Evolutionary conservation across 2,888 invertebrate species (phyloP).

Genomic region (Folsomia candida): DNA sequence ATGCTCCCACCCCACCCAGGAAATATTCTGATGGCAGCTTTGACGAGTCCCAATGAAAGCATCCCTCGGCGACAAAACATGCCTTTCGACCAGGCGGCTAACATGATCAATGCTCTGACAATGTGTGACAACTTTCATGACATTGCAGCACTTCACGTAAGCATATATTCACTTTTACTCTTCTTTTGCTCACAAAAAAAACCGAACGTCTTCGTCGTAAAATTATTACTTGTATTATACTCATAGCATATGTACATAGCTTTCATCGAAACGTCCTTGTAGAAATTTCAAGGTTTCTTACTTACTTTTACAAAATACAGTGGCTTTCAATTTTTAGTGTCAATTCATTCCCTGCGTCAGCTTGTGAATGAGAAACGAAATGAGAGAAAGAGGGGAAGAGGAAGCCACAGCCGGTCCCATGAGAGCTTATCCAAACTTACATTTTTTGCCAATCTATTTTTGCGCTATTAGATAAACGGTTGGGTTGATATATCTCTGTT

Average conservation of each 20-base stretch:
- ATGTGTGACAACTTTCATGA: slow-evolving; percentile 97
- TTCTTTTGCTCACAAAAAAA: too few species aligned
- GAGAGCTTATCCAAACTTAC: background rate
- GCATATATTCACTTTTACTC: background rate
- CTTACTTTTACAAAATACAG: too few species aligned
- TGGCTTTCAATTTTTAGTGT: too few species aligned
- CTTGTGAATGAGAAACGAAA: background rate
- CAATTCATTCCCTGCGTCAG: background rate
- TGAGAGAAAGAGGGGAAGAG: background rate
- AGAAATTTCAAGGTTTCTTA: background rate
- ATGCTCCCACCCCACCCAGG: slow-evolving; percentile 78
- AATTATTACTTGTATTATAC: too few species aligned
- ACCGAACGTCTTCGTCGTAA: too few species aligned
- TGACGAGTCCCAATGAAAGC: slow-evolving; percentile 88
- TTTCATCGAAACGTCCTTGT: background rate
- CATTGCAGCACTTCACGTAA: slow-evolving; percentile 75
- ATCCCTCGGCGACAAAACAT: slow-evolving; percentile 68
- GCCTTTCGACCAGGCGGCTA: slow-evolving; percentile 77
- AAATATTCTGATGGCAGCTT: slow-evolving; percentile 88
- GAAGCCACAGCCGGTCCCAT: background rate
- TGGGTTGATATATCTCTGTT: background rate
- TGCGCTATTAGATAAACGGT: background rate
- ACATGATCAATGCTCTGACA: slow-evolving; percentile 87
- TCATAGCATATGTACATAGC: background rate
- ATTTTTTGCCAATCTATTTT: background rate